Evolutionary conservation across 1,140 invertebrate genomes (phyloP).

Genomic region (Drosophila simulans): DNA sequence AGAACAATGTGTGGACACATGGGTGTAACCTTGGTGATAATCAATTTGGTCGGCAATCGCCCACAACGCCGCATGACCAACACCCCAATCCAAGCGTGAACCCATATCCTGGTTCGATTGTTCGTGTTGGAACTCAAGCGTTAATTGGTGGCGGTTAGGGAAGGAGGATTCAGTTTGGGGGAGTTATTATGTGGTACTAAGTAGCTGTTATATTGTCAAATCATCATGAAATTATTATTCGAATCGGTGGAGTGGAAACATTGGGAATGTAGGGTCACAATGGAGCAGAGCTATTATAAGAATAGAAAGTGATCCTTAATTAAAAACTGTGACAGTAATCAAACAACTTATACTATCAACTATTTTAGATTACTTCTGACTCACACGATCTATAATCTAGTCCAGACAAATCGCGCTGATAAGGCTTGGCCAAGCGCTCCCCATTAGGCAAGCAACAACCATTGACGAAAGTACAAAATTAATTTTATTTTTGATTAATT

Average conservation of each 20-base stretch:
- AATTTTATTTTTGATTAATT: slow-evolving; percentile 56
- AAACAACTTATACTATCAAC: too few relatives aligned
- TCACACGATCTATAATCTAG: slow-evolving; percentile 21
- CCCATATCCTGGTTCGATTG: slow-evolving; percentile 32
- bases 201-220: slow-evolving; percentile 35
- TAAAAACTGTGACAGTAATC: too few relatives aligned
- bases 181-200: slow-evolving; percentile 42
- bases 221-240: slow-evolving; percentile 35
- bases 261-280: neutral
- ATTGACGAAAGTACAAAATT: slow-evolving; percentile 71
- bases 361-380: slow-evolving; percentile 18
- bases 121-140: slow-evolving; percentile 43
- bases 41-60: slow-evolving; percentile 55
- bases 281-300: neutral
- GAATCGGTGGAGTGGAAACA: neutral
- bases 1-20: slow-evolving; percentile 65
- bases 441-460: neutral
- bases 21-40: slow-evolving; percentile 76
- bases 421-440: neutral
- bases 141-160: slow-evolving; percentile 24
- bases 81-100: slow-evolving; percentile 4
- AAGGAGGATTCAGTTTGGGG: neutral
- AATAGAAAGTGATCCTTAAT: neutral
- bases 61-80: slow-evolving; percentile 9
- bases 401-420: slow-evolving; percentile 20